These are phyloP conservation scores for Phodopus roborovskii DNA, from an alignment of 2,113 vertebrate species.

Conservation along the genomic window DNA sequence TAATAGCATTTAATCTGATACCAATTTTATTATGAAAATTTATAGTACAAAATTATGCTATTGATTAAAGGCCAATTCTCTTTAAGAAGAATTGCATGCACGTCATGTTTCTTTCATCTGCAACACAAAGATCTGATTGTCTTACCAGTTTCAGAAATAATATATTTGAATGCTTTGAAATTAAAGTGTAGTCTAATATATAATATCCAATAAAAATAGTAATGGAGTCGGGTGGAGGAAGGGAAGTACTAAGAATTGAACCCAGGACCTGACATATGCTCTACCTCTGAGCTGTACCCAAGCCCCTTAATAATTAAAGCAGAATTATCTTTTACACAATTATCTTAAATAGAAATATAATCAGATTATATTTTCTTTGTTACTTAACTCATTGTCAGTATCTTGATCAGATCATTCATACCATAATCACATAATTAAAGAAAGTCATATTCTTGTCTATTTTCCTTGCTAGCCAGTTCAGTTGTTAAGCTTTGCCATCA, in stretches of 20 bases:
- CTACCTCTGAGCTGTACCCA: background rate
- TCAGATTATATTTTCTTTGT: slow-evolving; percentile 22
- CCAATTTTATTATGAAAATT: slow-evolving; percentile 33
- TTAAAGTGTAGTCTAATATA: background rate
- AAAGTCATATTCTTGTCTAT: slow-evolving; percentile 29
- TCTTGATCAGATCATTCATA: slow-evolving; percentile 23
- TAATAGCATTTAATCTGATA: slow-evolving; percentile 27
- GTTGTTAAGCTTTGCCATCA: slow-evolving; percentile 36
- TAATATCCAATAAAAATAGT: slow-evolving; percentile 29
- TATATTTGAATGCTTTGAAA: slow-evolving; percentile 52
- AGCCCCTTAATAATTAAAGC: background rate
- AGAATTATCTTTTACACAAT: slow-evolving; percentile 30
- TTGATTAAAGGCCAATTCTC: slow-evolving; percentile 56
- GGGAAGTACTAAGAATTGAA: background rate
- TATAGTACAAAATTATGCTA: slow-evolving; percentile 30
- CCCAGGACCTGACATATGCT: background rate
- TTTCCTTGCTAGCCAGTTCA: slow-evolving; percentile 52
- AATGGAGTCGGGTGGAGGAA: background rate
- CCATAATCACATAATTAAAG: slow-evolving; percentile 5
- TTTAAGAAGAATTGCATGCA: slow-evolving; percentile 17
- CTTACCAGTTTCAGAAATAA: slow-evolving; percentile 36
- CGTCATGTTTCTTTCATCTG: slow-evolving; percentile 24
- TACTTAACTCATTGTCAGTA: background rate
- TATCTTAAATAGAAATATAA: slow-evolving; percentile 53
- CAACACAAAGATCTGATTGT: slow-evolving; percentile 36